Evolutionary conservation across 2,888 invertebrate species (phyloP), one percentile per base, ranked within the genome.

Genomic region (Epinotia bilunana): DNA sequence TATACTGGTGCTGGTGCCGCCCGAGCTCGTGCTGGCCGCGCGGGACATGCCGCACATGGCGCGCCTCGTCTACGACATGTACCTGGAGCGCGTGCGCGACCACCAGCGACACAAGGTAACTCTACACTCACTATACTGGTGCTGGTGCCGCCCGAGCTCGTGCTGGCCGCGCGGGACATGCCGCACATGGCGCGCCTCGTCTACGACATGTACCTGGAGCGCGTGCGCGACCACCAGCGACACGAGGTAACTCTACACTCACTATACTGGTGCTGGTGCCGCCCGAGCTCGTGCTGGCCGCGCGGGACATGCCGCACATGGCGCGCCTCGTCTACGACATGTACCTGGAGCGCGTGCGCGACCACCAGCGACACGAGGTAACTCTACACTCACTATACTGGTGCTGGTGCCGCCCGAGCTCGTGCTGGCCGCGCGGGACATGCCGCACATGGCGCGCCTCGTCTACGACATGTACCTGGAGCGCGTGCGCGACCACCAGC

Each of bases 181-280:
- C 96, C 98, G 1, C 97, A 99, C 85, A 98, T 99, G 97, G 98
- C 98, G 0, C 96, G 98, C 85, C 98, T 97, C 91, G 99, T 99
- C 0, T 99, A 98, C 90, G 97, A 98, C 83, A 96, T 98, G 92
- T 99, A 99, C 88, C 95, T 97, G 86, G 95, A 96, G 70, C 95
- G 96, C 84, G 96, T 98, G 69, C 95, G 96, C 76, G 39, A 39
- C 39, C 39, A 39, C 39, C 39, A 39, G 39, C 39, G 39, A 9
- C 39, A 39, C 99, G 0, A 97, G 71, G 95, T 97, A 39, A 39
- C 9, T 9, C 39, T 39, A 39, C 39, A n/a, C n/a, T n/a, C n/a
- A n/a, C n/a, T n/a, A n/a, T n/a, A n/a, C n/a, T n/a, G n/a, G n/a
- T n/a, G n/a, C n/a, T n/a, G n/a, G n/a, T n/a, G n/a, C 23, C 23